These are phyloP conservation scores for Pocota personata DNA, from an alignment of 2,888 invertebrate genomes.

Conservation along the genomic window DNA sequence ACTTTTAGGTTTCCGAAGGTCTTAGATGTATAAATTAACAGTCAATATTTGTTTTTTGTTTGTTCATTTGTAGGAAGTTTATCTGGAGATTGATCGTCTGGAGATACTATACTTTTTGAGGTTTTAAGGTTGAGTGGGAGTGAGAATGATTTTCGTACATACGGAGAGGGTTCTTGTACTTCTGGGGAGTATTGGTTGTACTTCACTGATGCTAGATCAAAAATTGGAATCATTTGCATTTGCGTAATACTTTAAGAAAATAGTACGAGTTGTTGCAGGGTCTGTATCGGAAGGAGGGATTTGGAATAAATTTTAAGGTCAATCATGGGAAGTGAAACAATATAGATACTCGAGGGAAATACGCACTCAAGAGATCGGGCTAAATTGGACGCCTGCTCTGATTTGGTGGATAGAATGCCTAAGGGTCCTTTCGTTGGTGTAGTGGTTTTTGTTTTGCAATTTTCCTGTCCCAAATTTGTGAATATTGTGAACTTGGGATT, in stretches of 20 bases:
- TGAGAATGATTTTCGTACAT: slow-evolving; percentile 24
- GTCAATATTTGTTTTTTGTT: slow-evolving; percentile 2
- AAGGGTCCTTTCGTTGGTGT: no score
- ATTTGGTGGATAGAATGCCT: no score
- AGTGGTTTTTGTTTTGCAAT: no score
- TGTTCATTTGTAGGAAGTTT: slow-evolving; percentile 3
- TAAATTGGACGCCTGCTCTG: no score
- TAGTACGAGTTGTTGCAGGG: background rate
- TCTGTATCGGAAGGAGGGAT: background rate
- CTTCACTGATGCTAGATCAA: background rate
- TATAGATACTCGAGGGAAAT: background rate
- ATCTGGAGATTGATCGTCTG: background rate
- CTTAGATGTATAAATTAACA: slow-evolving; percentile 19
- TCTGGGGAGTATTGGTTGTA: background rate
- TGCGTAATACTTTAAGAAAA: background rate
- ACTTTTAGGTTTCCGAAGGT: slow-evolving; percentile 20
- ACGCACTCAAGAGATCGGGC: no score
- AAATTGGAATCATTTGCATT: background rate
- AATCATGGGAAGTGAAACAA: background rate
- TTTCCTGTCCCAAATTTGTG: no score
- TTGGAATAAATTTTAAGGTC: background rate
- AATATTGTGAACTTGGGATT: no score
- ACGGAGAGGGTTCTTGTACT: background rate
- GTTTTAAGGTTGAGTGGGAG: slow-evolving; percentile 38
- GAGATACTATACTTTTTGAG: background rate